Base-by-base conservation (phyloP, 1,140 invertebrate species). In the Pseudachorutes palmiensis region DNA sequence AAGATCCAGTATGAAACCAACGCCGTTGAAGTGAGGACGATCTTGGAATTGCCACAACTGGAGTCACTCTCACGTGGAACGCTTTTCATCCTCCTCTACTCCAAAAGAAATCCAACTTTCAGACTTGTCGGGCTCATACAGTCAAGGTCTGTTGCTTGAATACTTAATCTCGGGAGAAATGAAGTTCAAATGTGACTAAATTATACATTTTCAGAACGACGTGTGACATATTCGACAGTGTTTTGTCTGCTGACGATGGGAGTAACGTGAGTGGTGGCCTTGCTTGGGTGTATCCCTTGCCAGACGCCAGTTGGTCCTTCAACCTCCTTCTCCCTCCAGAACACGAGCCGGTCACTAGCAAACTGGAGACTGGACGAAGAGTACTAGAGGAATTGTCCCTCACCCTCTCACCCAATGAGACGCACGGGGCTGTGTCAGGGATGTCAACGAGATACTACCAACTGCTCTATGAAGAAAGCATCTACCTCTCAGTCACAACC, bases 211-310 rank as follows among this genome's bases (percentile, higher is more conserved):
- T 80, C 85, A 3, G 86, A 88, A 12, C 83, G 86, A 85, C 86
- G 5, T 92, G 90, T 75, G 90, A 93, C 76, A 81, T 92, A 49
- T 91, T 89, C 76, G 88, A 91, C 71, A 82, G 76, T 31, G 70
- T 76, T 24, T 66, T 79, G 9, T 70, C 71, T 9, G 30, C 76
- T 2, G 66, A 69, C 14, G 71, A 75, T 16, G 32, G 69, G n/a
- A 45, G 69, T 16, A 59, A 76, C 0, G 76, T 77, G 5, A 77
- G 79, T 65, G 82, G 85, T 30, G 89, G 88, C 9, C 71, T 90
- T n/a, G 88, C 88, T 1, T 88, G 89, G 85, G 79, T 88, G 22
- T 91, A 88, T 70, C 80, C 91, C 5, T 87, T 89, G 69, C 85
- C 84, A 51, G 85, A 86, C 62, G 88, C 89, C 0, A 84, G 85